These are phyloP conservation scores for Drosophila navojoa DNA, from an alignment of 1,140 invertebrate species.

Conservation along the genomic window DNA sequence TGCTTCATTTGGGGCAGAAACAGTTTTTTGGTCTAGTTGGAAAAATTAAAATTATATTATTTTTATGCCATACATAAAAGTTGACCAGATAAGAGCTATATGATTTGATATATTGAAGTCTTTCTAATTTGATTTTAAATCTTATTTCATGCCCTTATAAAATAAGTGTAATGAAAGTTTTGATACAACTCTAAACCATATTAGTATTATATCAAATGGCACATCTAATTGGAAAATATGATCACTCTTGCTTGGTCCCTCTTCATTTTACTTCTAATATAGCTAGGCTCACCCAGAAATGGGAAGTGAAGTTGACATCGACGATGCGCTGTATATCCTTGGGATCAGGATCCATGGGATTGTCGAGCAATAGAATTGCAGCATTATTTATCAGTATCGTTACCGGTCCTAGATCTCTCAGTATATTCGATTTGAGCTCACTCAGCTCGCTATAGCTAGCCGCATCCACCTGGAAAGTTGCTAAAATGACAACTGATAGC, in stretches of 20 bases:
- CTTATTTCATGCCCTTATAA: too few relatives aligned
- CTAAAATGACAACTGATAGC: not conserved
- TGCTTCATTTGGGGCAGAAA: constrained; percentile 94
- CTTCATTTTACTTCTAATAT: too few relatives aligned
- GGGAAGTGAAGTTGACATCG: constrained; percentile 59
- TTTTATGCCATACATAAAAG: too few relatives aligned
- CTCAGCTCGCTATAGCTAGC: constrained; percentile 35
- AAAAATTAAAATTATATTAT: not conserved
- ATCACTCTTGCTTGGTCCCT: too few relatives aligned
- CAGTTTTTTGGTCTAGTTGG: constrained; percentile 86
- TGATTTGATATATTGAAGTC: too few relatives aligned
- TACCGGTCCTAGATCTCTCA: constrained; percentile 57
- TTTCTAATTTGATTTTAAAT: too few relatives aligned
- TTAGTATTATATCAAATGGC: too few relatives aligned
- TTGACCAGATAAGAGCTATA: too few relatives aligned
- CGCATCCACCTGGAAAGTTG: constrained; percentile 41
- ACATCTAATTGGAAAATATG: too few relatives aligned
- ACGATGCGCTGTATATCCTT: constrained; percentile 59
- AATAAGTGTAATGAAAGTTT: too few relatives aligned
- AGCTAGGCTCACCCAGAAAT: constrained; percentile 57
- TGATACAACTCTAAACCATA: too few relatives aligned
- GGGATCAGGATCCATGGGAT: constrained; percentile 27
- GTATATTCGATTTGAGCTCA: constrained; percentile 36
- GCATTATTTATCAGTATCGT: constrained; percentile 75
- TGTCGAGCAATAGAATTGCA: constrained; percentile 51